Evolutionary conservation across 2,113 vertebrate species (phyloP), one percentile per base, ranked within the genome.

Genomic region (Stegastes partitus): DNA sequence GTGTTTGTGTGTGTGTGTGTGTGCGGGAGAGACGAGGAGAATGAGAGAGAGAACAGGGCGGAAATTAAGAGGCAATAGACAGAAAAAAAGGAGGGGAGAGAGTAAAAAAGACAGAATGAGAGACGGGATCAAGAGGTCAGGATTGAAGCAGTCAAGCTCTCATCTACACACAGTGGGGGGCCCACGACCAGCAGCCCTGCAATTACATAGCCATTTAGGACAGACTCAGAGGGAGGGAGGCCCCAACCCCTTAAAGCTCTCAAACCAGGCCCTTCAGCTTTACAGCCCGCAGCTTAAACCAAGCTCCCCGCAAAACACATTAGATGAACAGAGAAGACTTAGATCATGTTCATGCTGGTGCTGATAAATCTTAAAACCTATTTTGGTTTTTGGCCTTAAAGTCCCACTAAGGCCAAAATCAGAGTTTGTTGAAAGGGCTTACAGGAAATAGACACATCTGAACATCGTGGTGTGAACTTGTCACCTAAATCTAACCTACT

Each of bases 171-270:
- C 91, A 85, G 89, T 82, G 28, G 92, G 92, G 85, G 59, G 50
- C 64, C 56, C 68, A 44, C 70, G 31, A 81, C 85, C 88, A 78
- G 82, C 83, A 91, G 89, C 86, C 76, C 85, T 72, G 85, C 88
- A 92, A 91, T 93, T 91, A 92, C 82, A 88, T 55, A 79, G 91
- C 81, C 79, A 83, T 91, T 93, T 90, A 91, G 73, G 67, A 83
- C 71, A 83, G 77, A 65, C 78, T 62, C 67, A 65, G 70, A 54
- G 75, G 58, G 71, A 75, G 78, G 77, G 61, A 58, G 49, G 67
- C 73, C 68, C 68, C 7, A 10, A 57, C 63, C 74, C 34, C 68
- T 77, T 69, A 72, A 65, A 68, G 49, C 63, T 58, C 74, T 79
- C 70, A 59, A 69, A 74, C 73, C 49, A 54, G 58, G 39, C 59